phyloP scores from a whole-genome alignment of 2,113 vertebrate genomes.

The Notarius lentiginosus region DNA sequence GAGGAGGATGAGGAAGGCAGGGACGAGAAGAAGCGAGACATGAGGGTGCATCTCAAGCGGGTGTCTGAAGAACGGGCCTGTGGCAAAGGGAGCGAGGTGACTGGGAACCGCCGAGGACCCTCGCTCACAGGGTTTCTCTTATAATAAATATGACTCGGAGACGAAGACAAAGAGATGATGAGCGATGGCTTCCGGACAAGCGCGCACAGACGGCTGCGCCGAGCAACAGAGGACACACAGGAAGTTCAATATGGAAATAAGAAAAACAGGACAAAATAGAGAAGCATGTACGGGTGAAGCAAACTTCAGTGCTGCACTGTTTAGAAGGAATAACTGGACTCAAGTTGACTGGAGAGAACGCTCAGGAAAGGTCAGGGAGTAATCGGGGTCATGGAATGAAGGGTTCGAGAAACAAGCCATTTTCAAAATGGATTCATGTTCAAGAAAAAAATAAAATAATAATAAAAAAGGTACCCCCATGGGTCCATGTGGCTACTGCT shows the following conservation, averaged over 20 bases:
- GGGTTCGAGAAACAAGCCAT: not conserved
- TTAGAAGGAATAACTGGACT: not conserved
- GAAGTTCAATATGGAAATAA: not conserved
- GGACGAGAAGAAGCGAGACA: constrained; percentile 14
- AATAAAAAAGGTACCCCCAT: no score
- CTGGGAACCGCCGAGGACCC: not conserved
- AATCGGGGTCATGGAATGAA: not conserved
- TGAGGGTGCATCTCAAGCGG: not conserved
- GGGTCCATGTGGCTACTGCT: no score
- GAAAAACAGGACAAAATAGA: not conserved
- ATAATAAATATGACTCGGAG: not conserved
- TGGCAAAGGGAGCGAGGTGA: not conserved
- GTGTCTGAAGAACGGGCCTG: not conserved
- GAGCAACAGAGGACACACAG: not conserved
- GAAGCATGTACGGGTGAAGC: not conserved
- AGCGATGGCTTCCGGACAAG: constrained; percentile 1
- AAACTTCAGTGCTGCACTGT: constrained; percentile 9
- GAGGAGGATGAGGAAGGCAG: constrained; percentile 34
- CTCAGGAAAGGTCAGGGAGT: not conserved
- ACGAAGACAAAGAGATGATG: constrained; percentile 1
- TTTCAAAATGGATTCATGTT: not conserved
- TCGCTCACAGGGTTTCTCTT: not conserved
- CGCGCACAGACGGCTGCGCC: not conserved
- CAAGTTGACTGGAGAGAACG: not conserved
- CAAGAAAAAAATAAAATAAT: not conserved